Evolutionary conservation across 2,113 vertebrate species (phyloP).

Genomic region (Lynx canadensis): DNA sequence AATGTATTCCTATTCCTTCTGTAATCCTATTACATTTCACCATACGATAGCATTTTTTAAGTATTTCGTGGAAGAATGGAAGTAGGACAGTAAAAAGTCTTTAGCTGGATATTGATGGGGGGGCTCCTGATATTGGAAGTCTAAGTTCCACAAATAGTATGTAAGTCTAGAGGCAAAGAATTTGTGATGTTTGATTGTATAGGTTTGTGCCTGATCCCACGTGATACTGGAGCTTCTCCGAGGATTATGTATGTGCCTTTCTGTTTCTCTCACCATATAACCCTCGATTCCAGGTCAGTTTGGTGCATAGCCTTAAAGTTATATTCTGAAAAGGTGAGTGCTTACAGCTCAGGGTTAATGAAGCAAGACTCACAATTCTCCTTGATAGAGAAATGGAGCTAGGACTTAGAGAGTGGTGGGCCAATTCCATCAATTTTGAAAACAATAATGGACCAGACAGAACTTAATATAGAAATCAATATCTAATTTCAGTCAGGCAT

Average conservation of each 20-base stretch:
- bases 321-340: background rate
- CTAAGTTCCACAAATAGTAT: background rate
- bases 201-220: background rate
- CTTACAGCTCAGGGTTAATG: background rate
- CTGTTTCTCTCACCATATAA: background rate
- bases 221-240: background rate
- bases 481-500: background rate
- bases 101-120: background rate
- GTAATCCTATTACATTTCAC: background rate
- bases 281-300: background rate
- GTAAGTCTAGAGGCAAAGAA: background rate
- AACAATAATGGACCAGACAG: background rate
- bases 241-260: background rate
- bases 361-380: background rate
- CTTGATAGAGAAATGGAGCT: background rate
- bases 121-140: background rate
- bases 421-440: background rate
- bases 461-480: background rate
- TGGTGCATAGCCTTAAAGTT: background rate
- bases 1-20: constrained; percentile 4
- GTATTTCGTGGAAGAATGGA: background rate
- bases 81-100: background rate
- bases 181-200: background rate
- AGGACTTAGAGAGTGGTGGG: background rate
- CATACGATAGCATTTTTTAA: background rate